Conservation (phyloP, 2,888 invertebrate species). For the Drosophila acutilabella region DNA sequence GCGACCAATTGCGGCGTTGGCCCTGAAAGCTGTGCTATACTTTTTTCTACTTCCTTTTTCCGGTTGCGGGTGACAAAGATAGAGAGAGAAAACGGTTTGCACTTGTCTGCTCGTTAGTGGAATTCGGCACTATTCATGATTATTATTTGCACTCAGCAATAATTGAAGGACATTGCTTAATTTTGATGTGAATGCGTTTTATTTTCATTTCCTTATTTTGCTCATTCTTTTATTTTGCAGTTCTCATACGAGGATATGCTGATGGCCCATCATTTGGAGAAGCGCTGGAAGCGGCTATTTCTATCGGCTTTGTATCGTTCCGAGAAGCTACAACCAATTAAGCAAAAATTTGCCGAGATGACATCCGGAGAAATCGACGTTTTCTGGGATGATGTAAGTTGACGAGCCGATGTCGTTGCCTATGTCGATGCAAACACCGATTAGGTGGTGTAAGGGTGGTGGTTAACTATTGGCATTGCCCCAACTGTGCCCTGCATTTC, state of each 20-base stretch:
- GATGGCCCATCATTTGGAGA: constrained; percentile 87
- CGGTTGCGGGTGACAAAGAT: constrained; percentile 5
- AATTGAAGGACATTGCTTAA: constrained; percentile 73
- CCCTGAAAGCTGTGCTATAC: constrained; percentile 60
- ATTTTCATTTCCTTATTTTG: constrained; percentile 22
- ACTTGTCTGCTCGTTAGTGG: constrained; percentile 65
- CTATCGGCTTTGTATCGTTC: constrained; percentile 89
- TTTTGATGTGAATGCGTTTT: constrained; percentile 60
- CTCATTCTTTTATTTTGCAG: constrained; percentile 54
- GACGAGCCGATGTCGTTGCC: constrained; percentile 21
- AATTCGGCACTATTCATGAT: constrained; percentile 76
- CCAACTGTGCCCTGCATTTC: constrained; percentile 64
- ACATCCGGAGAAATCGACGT: constrained; percentile 90
- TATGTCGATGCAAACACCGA: background rate
- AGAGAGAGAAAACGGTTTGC: background rate
- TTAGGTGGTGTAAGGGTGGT: constrained; percentile 14
- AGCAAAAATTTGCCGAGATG: constrained; percentile 93
- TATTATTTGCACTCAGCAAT: constrained; percentile 78
- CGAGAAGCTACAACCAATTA: constrained; percentile 91
- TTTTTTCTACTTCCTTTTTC: constrained; percentile 30
- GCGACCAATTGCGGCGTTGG: constrained; percentile 47
- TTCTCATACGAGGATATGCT: constrained; percentile 85
- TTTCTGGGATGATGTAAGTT: constrained; percentile 83
- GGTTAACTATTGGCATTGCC: constrained; percentile 16
- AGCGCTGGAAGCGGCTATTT: constrained; percentile 90